phyloP scores from a whole-genome alignment of 1,140 invertebrate genomes.

The Hycleus cichorii region DNA sequence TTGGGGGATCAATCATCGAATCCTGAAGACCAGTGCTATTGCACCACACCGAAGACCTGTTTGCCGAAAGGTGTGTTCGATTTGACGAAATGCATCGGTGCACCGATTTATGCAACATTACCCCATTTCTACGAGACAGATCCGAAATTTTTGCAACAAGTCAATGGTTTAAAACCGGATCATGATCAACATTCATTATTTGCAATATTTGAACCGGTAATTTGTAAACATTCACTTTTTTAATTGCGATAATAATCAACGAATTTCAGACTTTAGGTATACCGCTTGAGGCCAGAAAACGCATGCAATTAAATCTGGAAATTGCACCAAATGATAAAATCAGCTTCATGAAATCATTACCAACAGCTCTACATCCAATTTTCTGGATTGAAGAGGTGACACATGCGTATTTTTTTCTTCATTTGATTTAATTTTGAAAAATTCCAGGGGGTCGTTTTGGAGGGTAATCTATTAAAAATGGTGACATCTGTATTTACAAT shows the following conservation, averaged over 20 bases:
- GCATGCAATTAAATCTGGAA: slow-evolving; percentile 61
- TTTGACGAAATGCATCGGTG: slow-evolving; percentile 54
- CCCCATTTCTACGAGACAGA: slow-evolving; percentile 75
- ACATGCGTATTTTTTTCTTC: background rate
- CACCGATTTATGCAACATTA: slow-evolving; percentile 60
- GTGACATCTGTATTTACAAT: slow-evolving; percentile 3
- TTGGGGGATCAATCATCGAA: slow-evolving; percentile 56
- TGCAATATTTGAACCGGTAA: slow-evolving; percentile 69
- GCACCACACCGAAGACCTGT: slow-evolving; percentile 51
- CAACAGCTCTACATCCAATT: slow-evolving; percentile 52
- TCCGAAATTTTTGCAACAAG: slow-evolving; percentile 51
- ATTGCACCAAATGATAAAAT: slow-evolving; percentile 55
- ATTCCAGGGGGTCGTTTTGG: slow-evolving; percentile 15
- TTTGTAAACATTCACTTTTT: background rate
- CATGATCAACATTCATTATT: slow-evolving; percentile 60
- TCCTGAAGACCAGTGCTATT: slow-evolving; percentile 64
- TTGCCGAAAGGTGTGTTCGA: slow-evolving; percentile 63
- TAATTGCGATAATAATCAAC: too few species aligned
- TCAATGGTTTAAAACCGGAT: slow-evolving; percentile 65
- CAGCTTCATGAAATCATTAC: slow-evolving; percentile 53
- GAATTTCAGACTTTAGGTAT: slow-evolving; percentile 1
- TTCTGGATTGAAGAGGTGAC: slow-evolving; percentile 68
- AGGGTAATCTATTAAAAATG: slow-evolving; percentile 16
- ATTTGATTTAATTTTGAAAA: background rate
- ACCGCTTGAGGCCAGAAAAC: slow-evolving; percentile 56